Evolutionary conservation across 1,140 invertebrate genomes (phyloP).

Genomic region (Plutomurus gul): DNA sequence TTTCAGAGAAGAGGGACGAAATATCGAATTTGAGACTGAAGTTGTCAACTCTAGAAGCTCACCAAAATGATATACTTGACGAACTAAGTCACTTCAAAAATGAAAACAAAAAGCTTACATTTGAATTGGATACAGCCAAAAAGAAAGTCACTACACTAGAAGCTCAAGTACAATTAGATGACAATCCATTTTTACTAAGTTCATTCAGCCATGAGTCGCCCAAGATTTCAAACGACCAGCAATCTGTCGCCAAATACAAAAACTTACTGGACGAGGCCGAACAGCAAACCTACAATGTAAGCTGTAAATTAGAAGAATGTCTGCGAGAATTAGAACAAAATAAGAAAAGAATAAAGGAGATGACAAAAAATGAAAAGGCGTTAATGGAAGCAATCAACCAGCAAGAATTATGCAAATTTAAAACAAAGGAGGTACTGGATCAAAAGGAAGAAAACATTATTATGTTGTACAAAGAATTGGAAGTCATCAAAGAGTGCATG

Average conservation of each 20-base stretch:
- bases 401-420: not conserved
- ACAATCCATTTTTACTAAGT: not conserved
- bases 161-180: no score
- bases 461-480: not conserved
- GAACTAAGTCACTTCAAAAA: constrained; percentile 22
- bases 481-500: not conserved
- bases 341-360: not conserved
- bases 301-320: not conserved
- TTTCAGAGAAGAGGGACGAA: not conserved
- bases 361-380: not conserved
- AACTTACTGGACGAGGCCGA: not conserved
- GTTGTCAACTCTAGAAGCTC: not conserved
- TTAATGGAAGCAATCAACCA: not conserved
- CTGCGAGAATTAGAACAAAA: not conserved
- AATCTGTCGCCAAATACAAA: not conserved
- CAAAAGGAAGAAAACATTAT: not conserved
- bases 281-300: not conserved
- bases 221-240: not conserved
- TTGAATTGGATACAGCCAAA: not conserved
- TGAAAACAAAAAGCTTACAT: not conserved
- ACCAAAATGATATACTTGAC: constrained; percentile 7
- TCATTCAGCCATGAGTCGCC: not conserved
- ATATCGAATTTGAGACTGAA: not conserved
- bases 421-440: not conserved
- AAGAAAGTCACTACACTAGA: no score